Conservation (phyloP, 35 echinoderm and acorn worm genomes). For the Anneissia japonica region DNA sequence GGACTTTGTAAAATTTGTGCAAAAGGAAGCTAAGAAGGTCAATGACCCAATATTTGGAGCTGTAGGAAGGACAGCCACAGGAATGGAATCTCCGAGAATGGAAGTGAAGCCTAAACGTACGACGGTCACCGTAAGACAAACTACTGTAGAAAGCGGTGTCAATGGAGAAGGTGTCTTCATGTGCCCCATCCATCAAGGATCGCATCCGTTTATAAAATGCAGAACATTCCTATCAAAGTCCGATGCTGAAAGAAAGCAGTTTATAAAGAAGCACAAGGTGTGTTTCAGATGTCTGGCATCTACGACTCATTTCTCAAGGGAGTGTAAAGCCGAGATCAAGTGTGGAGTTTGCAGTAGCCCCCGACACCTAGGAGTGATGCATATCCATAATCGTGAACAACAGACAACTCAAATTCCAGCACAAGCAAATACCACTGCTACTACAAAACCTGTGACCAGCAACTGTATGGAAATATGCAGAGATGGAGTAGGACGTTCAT, state of each 20-base stretch:
- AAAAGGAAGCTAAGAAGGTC: constrained; percentile 14
- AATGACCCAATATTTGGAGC: constrained; percentile 28
- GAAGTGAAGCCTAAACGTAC: background rate
- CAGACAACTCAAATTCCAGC: no score
- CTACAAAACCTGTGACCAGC: no score
- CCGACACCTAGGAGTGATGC: background rate
- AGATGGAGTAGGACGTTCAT: background rate
- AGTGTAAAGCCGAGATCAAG: constrained; percentile 14
- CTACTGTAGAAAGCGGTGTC: background rate
- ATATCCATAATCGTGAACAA: no score
- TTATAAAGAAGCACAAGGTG: constrained; percentile 21
- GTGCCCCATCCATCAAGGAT: constrained; percentile 42
- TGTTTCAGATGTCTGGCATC: constrained; percentile 27
- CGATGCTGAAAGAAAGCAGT: constrained; percentile 11
- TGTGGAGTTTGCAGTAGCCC: constrained; percentile 19
- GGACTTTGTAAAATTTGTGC: constrained; percentile 6
- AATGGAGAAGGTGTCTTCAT: background rate
- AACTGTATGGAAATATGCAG: constrained; percentile 39
- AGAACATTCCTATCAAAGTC: constrained; percentile 19
- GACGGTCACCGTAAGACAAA: background rate
- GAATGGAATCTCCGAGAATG: background rate
- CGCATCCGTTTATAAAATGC: constrained; percentile 36
- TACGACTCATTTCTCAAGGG: constrained; percentile 14
- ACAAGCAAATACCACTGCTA: background rate
- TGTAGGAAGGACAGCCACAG: background rate